A percentile compares a stretch with the other conserved stretches of the same genome.
These are phyloP conservation scores for Acrocephalus scirpaceus DNA, from an alignment of 2,797 vertebrate genomes.

Conservation along the genomic window DNA sequence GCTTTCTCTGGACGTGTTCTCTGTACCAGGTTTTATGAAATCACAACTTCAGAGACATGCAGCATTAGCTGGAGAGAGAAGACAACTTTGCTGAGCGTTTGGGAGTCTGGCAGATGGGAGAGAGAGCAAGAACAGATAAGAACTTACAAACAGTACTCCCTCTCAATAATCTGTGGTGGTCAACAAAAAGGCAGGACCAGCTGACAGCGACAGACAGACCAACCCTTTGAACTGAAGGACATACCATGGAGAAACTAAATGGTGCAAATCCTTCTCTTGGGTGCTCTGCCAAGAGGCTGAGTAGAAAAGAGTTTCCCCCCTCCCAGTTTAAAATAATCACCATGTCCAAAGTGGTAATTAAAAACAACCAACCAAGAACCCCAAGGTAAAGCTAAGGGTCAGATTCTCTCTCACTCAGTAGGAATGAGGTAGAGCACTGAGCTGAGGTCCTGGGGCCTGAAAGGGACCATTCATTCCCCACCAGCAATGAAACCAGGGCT, in stretches of 20 bases:
- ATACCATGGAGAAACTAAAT: not conserved
- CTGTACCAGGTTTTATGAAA: not conserved
- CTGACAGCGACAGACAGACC: not conserved
- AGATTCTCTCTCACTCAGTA: not conserved
- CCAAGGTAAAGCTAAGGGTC: not conserved
- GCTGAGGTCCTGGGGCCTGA: not conserved
- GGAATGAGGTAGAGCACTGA: not conserved
- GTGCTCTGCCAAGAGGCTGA: not conserved
- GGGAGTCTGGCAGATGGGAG: not conserved
- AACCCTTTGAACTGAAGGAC: not conserved
- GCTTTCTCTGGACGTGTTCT: not conserved
- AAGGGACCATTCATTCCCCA: constrained; percentile 34
- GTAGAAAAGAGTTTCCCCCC: not conserved
- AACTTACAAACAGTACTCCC: not conserved
- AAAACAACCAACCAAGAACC: not conserved
- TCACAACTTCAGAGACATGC: not conserved
- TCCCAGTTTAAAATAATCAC: not conserved
- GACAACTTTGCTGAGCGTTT: not conserved
- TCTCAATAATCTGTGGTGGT: not conserved
- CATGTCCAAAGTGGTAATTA: not conserved
- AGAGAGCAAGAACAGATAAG: not conserved
- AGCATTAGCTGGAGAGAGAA: not conserved
- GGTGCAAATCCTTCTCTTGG: not conserved
- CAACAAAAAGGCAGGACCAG: not conserved
- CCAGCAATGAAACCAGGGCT: not conserved